Percentiles rank a stretch among this genome's conserved stretches.
These are phyloP conservation scores for Drosophila yakuba DNA, from an alignment of 1,140 invertebrate species.

Conservation along the genomic window DNA sequence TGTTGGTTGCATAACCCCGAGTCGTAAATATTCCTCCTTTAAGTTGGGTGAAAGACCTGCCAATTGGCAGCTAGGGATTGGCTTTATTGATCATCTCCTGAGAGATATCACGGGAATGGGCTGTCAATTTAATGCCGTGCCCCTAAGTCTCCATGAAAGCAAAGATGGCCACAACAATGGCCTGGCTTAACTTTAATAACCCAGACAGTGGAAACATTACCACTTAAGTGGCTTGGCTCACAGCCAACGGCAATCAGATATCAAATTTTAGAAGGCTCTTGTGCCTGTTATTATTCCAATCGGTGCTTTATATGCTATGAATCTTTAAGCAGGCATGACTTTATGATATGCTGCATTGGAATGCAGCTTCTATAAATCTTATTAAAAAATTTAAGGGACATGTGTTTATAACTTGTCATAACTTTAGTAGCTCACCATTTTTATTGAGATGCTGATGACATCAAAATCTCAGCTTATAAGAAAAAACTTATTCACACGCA, in stretches of 20 bases:
- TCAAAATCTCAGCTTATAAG: slow-evolving; percentile 2
- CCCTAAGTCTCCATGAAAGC: slow-evolving; percentile 47
- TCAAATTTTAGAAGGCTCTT: slow-evolving; percentile 6
- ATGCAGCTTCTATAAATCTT: too few relatives aligned
- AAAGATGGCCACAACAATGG: slow-evolving; percentile 33
- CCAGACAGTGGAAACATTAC: slow-evolving; percentile 27
- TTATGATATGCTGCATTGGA: neutral
- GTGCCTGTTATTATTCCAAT: too few relatives aligned
- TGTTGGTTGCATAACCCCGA: slow-evolving; percentile 23
- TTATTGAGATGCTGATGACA: neutral
- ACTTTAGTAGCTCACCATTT: neutral
- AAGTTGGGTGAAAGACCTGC: slow-evolving; percentile 36
- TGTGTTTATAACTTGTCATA: too few relatives aligned
- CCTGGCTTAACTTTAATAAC: slow-evolving; percentile 61
- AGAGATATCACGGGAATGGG: slow-evolving; percentile 39
- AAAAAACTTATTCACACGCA: too few relatives aligned
- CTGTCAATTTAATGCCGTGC: slow-evolving; percentile 61
- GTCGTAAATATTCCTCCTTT: slow-evolving; percentile 17
- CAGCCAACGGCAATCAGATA: slow-evolving; percentile 27
- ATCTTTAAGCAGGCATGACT: neutral
- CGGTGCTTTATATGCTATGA: too few relatives aligned
- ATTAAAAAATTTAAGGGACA: neutral
- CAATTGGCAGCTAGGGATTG: slow-evolving; percentile 61
- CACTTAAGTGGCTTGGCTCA: slow-evolving; percentile 30
- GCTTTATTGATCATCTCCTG: slow-evolving; percentile 69